Percentiles rank a stretch among this genome's conserved stretches.
These are phyloP conservation scores for Lycophotia porphyrea DNA, from an alignment of 2,888 invertebrate genomes.

Conservation along the genomic window DNA sequence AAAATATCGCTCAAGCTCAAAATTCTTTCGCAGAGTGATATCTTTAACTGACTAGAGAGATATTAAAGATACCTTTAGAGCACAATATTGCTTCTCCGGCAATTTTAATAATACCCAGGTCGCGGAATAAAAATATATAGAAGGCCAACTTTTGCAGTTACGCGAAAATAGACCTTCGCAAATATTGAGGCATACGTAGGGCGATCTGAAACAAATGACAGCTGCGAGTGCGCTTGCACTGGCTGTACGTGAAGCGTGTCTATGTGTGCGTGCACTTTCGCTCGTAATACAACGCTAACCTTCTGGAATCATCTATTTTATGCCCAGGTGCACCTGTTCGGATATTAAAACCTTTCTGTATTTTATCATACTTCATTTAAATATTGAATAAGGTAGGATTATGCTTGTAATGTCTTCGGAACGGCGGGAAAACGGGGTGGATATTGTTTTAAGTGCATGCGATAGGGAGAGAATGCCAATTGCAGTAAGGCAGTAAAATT, in stretches of 20 bases:
- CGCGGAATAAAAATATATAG: constrained; percentile 17
- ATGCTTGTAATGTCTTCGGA: constrained; percentile 67
- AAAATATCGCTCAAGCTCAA: constrained; percentile 11
- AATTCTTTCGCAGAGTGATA: constrained; percentile 38
- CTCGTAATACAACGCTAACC: background rate
- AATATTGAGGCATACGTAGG: background rate
- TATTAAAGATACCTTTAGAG: constrained; percentile 48
- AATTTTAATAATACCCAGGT: constrained; percentile 46
- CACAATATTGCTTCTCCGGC: constrained; percentile 48
- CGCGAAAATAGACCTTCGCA: background rate
- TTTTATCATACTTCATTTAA: constrained; percentile 73
- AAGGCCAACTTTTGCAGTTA: background rate
- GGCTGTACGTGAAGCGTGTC: background rate
- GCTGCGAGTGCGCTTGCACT: background rate
- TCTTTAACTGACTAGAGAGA: constrained; percentile 41
- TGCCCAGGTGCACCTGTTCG: constrained; percentile 42
- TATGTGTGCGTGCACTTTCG: background rate
- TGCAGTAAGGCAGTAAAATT: constrained; percentile 21
- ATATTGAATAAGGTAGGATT: constrained; percentile 70
- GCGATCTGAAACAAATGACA: background rate
- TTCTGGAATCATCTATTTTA: constrained; percentile 15
- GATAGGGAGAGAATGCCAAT: constrained; percentile 17
- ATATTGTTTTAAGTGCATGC: background rate
- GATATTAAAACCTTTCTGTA: constrained; percentile 71
- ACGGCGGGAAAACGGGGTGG: constrained; percentile 22